These are phyloP conservation scores for Heliconius hewitsoni DNA, from an alignment of 1,140 invertebrate genomes.

Conservation along the genomic window DNA sequence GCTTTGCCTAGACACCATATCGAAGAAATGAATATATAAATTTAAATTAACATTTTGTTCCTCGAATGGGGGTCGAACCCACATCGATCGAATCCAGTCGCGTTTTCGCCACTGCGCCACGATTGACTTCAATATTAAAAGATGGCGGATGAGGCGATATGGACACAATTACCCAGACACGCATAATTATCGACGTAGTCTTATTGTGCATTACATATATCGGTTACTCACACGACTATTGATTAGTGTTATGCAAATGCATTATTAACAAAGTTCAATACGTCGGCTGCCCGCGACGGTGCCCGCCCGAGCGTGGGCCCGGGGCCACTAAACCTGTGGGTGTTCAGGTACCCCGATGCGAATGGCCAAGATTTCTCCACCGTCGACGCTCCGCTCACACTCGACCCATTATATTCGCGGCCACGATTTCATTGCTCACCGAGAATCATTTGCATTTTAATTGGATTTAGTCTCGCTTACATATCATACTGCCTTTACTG, in stretches of 20 bases:
- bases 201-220: constrained; percentile 1
- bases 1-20: too few relatives aligned
- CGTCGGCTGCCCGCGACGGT: constrained; percentile 35
- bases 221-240: constrained; percentile 10
- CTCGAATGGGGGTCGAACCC: too few relatives aligned
- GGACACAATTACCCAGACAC: background rate
- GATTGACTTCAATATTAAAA: too few relatives aligned
- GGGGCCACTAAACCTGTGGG: constrained; percentile 50
- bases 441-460: constrained; percentile 66
- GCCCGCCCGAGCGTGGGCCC: constrained; percentile 26
- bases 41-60: too few relatives aligned
- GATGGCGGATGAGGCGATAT: background rate
- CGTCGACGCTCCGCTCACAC: constrained; percentile 44
- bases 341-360: constrained; percentile 55
- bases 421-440: constrained; percentile 61
- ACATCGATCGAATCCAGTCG: too few relatives aligned
- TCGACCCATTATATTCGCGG: constrained; percentile 60
- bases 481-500: constrained; percentile 43
- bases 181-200: background rate
- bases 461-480: constrained; percentile 58
- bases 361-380: constrained; percentile 63
- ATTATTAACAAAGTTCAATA: constrained; percentile 48
- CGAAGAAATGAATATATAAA: too few relatives aligned
- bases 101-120: too few relatives aligned
- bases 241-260: constrained; percentile 13